These are phyloP conservation scores for Drosophila neotestacea DNA, from an alignment of 2,888 invertebrate genomes.

Conservation along the genomic window DNA sequence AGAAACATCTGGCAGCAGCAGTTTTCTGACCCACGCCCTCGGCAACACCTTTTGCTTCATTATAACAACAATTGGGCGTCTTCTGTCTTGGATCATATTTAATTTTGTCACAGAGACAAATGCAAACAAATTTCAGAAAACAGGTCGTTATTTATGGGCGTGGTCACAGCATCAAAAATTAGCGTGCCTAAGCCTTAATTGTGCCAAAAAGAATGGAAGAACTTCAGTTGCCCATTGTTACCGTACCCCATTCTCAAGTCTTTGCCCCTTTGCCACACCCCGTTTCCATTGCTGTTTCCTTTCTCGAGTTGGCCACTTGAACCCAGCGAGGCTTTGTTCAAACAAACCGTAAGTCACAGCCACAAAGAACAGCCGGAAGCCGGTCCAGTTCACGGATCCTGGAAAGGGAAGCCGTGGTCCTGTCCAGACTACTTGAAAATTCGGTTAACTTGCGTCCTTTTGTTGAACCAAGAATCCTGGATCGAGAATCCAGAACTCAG, in stretches of 20 bases:
- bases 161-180: constrained; percentile 63
- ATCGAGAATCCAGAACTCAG: constrained; percentile 10
- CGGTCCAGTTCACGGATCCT: constrained; percentile 9
- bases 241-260: background rate
- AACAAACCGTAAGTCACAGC: constrained; percentile 70
- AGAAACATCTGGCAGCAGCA: constrained; percentile 69
- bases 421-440: constrained; percentile 56
- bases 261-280: background rate
- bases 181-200: constrained; percentile 66
- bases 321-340: constrained; percentile 51
- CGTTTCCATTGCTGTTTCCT: background rate
- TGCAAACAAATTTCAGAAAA: constrained; percentile 50
- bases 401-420: constrained; percentile 1
- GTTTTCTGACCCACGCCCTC: constrained; percentile 51
- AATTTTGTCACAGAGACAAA: constrained; percentile 41
- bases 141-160: constrained; percentile 50
- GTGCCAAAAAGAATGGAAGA: constrained; percentile 35
- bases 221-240: constrained; percentile 25
- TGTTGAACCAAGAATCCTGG: constrained; percentile 28
- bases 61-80: constrained; percentile 48
- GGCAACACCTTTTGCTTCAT: constrained; percentile 45
- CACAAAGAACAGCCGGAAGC: constrained; percentile 54
- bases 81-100: constrained; percentile 34
- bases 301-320: constrained; percentile 56
- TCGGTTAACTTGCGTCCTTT: constrained; percentile 61